phyloP scores from a whole-genome alignment of 2,797 vertebrate species.

The Myotis myotis region DNA sequence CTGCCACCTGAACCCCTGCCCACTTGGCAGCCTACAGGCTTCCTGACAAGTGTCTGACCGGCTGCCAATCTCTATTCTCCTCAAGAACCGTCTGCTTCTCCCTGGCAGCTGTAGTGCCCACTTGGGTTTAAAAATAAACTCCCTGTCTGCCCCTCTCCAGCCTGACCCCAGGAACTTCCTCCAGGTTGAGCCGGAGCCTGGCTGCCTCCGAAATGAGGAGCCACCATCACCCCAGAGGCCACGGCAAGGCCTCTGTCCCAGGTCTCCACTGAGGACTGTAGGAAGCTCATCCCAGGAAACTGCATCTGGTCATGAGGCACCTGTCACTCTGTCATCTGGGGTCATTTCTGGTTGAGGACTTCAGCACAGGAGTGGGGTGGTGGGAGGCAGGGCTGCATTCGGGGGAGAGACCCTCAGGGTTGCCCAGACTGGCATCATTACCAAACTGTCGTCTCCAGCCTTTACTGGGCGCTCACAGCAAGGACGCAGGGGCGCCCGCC shows the following conservation, averaged over 20 bases:
- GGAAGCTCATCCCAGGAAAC: not conserved
- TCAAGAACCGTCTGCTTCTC: constrained; percentile 39
- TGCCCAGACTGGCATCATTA: not conserved
- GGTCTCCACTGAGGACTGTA: not conserved
- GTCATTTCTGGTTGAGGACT: not conserved
- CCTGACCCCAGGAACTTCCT: not conserved
- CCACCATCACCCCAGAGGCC: not conserved
- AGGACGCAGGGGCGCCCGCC: fast-evolving
- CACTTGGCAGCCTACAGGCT: constrained; percentile 22
- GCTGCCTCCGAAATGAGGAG: not conserved
- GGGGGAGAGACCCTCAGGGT: not conserved
- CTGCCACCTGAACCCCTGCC: constrained; percentile 39
- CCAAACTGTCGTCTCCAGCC: not conserved
- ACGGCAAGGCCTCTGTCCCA: fast-evolving
- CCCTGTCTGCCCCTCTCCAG: constrained; percentile 41
- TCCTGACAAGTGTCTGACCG: constrained; percentile 56
- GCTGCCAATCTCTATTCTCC: constrained; percentile 58
- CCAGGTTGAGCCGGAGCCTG: not conserved
- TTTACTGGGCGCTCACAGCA: not conserved
- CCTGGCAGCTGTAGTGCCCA: constrained; percentile 64
- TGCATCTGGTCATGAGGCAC: not conserved
- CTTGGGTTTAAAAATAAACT: constrained; percentile 74
- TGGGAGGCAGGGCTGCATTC: not conserved
- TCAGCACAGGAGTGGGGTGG: not conserved
- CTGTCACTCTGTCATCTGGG: not conserved